Evolutionary conservation across 2,797 vertebrate species (phyloP), one percentile per base, ranked within the genome.

Genomic region (Vultur gryphus): DNA sequence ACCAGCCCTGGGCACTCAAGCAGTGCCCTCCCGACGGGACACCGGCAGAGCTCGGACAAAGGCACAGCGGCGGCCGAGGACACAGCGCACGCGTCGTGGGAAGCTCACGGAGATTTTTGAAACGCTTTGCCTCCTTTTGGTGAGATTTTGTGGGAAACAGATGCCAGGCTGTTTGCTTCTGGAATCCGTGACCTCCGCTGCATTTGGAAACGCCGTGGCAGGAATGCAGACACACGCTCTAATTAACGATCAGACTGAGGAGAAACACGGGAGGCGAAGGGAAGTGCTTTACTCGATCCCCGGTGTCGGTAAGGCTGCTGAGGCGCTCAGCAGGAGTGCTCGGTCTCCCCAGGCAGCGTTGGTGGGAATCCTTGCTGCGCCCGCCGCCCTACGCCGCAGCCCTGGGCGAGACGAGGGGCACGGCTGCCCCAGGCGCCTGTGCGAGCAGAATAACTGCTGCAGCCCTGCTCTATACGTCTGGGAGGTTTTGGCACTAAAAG

Each of bases 381-480:
- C 10, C 2, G 1, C 14, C 7, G 6, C 14, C 29, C 29, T 23
- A 5, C 7, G 13, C 25, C 0, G 0, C 67, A n/a, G 9, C 69
- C 48, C 48, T 3, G 26, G 54, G n/a, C 2, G 11, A 31, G 41
- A 49, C 0, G 2, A 69, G 29, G 72, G 58, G 20, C 55, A 16
- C 6, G 9, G 70, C 43, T 0, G 3, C 2, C 52, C 5, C 1
- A 25, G 20, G 72, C 14, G 9, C 43, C 78, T 7, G 19, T 8
- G 41, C 23, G 4, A 15, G 52, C 48, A 12, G n/a, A 17, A 8
- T 0, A 6, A 6, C 41, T 3, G 33, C 48, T 1, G 1, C 23
- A 21, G 70, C 57, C 65, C n/a, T 16, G 13, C 48, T 41, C 25
- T 5, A 2, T 2, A 8, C 19, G 5, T 39, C 26, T 33, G 57